Base-by-base conservation (phyloP, 2,113 vertebrate species). In the Zosterops japonicus region DNA sequence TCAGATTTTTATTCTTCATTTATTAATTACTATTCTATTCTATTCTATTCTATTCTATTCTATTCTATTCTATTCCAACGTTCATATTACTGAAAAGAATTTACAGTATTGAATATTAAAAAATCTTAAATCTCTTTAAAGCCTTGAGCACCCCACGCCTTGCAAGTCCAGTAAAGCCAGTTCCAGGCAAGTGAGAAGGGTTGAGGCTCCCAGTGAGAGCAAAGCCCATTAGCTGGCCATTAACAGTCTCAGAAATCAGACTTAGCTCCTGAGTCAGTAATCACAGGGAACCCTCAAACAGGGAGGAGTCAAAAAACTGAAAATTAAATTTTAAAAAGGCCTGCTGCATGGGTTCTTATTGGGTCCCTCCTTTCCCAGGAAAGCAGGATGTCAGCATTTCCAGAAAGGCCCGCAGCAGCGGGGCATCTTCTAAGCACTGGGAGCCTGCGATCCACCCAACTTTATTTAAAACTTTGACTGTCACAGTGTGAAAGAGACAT, bases 241-340 rank as follows among this genome's bases (percentile, higher is more conserved):
- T 50, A 83, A 47, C 16, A 28, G 35, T 24, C 70, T 71, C 53
- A 92, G 67, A 92, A 92, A 88, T 33, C 39, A 93, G 74, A 69
- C 0, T 0, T 31, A 87, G 52, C 65, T 86, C 68, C 56, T 60
- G 61, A 86, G 61, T 88, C 82, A 86, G 75, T 95, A 97, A 95
- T 90, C 84, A 95, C 59, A 80, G 72, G 82, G 77, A 89, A 75
- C 83, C 18, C 67, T 92, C 82, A 83, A 90, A 84, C 33, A 83
- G 78, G 93, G 91, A 95, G 96, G 93, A 94, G 94, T 50, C 72
- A 90, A 86, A 93, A 92, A 90, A n/a, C 3, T 71, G 78, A 83
- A 86, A 88, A 83, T 18, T 33, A 44, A 50, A 64, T 93, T 93
- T 93, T 47, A 24, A 24, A 55, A 77, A 84, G 59, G 56, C 25